Evolutionary conservation across 2,797 vertebrate species (phyloP).

Genomic region (Paedocypris micromegethes): DNA sequence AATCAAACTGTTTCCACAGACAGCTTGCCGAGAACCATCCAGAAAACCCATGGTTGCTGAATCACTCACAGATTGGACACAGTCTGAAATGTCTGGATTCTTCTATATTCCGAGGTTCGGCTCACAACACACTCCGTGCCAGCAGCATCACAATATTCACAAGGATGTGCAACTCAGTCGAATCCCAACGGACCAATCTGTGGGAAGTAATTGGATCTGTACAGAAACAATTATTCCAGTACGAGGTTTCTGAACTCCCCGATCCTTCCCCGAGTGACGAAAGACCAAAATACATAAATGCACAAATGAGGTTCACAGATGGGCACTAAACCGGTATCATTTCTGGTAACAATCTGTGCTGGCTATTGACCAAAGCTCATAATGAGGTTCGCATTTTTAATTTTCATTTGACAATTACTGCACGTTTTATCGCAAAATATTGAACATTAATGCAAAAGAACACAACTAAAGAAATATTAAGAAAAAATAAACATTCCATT

Average conservation of each 20-base stretch:
- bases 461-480: too few species aligned
- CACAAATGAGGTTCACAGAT: neutral
- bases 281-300: constrained; percentile 2
- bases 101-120: constrained; percentile 22
- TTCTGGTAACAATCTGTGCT: neutral
- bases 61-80: constrained; percentile 9
- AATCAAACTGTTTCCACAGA: neutral
- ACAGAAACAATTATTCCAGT: constrained; percentile 10
- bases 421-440: too few species aligned
- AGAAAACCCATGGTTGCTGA: constrained; percentile 7
- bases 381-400: neutral
- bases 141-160: constrained; percentile 26
- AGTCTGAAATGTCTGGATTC: constrained; percentile 4
- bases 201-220: constrained; percentile 18
- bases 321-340: neutral
- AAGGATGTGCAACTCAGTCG: neutral
- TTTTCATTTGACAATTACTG: too few species aligned
- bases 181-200: constrained; percentile 6
- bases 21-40: neutral
- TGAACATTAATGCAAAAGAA: too few species aligned
- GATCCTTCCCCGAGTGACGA: constrained; percentile 18
- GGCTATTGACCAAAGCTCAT: neutral
- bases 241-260: constrained; percentile 1
- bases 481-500: too few species aligned
- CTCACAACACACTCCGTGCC: constrained; percentile 10